A percentile compares a stretch with the other conserved stretches of the same genome.
phyloP scores from a whole-genome alignment of 2,797 vertebrate species.

The Ctenopoma kingsleyae region DNA sequence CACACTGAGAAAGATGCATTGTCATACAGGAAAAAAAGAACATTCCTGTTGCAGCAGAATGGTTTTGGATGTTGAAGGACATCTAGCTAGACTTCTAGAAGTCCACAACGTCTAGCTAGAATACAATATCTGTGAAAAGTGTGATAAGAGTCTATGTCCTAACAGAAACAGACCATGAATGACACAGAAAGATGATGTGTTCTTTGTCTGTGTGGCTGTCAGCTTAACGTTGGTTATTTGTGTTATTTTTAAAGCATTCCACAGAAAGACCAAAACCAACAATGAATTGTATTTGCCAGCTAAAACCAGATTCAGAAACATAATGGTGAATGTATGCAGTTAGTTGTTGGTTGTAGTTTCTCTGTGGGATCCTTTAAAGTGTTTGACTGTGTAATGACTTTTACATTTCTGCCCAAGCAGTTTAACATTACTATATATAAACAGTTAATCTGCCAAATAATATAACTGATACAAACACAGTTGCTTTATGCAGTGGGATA shows the following conservation, averaged over 20 bases:
- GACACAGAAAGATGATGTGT: background rate
- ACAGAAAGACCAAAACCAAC: background rate
- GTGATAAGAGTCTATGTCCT: conserved; percentile 26
- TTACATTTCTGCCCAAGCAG: conserved; percentile 21
- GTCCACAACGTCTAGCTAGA: background rate
- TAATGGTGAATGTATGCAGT: too few relatives aligned
- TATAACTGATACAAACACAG: background rate
- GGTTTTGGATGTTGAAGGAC: conserved; percentile 29
- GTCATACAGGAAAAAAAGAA: conserved; percentile 24
- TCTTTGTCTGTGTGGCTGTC: conserved; percentile 19
- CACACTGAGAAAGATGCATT: conserved; percentile 25
- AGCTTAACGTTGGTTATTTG: background rate
- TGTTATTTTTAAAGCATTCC: background rate
- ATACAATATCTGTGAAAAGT: conserved; percentile 25
- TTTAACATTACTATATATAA: background rate
- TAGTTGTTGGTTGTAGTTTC: too few relatives aligned
- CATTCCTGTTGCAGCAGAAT: conserved; percentile 38
- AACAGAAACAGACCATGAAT: conserved; percentile 14
- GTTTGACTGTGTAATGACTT: conserved; percentile 18
- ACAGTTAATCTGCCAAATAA: too few relatives aligned
- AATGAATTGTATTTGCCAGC: background rate
- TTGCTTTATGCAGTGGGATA: background rate
- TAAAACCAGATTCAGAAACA: too few relatives aligned
- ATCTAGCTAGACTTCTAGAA: too few relatives aligned
- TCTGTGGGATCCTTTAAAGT: background rate